Evolutionary conservation across 2,888 invertebrate genomes (phyloP), one percentile per base, ranked within the genome.

Genomic region (Sinohyriopsis cumingii): DNA sequence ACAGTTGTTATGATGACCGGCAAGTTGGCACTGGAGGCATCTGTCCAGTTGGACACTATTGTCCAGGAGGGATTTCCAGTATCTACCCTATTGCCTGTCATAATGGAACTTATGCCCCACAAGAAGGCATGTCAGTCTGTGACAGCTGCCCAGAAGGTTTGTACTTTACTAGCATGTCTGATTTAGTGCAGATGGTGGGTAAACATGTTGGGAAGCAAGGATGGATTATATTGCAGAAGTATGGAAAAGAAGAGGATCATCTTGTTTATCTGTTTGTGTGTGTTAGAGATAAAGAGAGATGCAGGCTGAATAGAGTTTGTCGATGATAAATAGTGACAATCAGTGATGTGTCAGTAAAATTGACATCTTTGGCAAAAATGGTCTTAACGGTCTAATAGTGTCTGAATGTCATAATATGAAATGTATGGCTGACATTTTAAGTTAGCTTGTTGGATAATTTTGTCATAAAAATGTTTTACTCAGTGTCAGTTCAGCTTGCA

Each of bases 21-120:
- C 76, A 82, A 73, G 76, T 82, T 12, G 88, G 88, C 15, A 82
- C 79, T 54, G 88, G 87, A 33, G 85, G 85, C 7, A 73, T 82
- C 19, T 89, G 89, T 76, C 86, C 87, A 3, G 69, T 82, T 0
- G 89, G 87, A 5, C 76, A 86, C 71, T 87, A 85, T 76, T 88
- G 89, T 73, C 87, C 87, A 0, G 82, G 81, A 12, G 85, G 84
- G 7, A 56, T 78, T 4, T 70, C 72, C 64, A 87, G 86, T 60
- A 70, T 73, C 33, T 77, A 79, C 45, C 87, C 86, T 1, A 71
- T 82, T 55, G 80, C 84, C 0, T 89, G 89, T 80, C 80, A 79
- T 22, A 88, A 87, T 64, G 88, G 88, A 55, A 87, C 87, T 0
- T 89, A 88, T 68, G 84, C 86, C 22, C 82, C 86, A 67, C 75